These are phyloP conservation scores for Neotoxoptera formosana DNA, from an alignment of 1,140 invertebrate species.

Conservation along the genomic window DNA sequence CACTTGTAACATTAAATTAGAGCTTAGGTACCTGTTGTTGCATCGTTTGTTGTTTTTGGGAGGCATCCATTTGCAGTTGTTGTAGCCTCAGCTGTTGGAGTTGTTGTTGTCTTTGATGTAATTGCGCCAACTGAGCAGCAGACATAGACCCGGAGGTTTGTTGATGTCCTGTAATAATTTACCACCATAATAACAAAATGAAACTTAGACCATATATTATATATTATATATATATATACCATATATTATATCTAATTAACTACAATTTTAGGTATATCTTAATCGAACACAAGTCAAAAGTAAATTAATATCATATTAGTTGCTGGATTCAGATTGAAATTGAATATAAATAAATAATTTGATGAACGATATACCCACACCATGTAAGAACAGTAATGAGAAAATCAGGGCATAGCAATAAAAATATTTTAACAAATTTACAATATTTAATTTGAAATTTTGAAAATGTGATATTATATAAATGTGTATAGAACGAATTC, in stretches of 20 bases:
- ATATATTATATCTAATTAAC: too few relatives aligned
- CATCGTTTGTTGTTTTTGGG: conserved; percentile 58
- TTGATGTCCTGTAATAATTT: conserved; percentile 46
- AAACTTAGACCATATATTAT: background rate
- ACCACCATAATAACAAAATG: background rate
- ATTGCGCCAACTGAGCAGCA: conserved; percentile 60
- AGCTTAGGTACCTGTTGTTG: conserved; percentile 49
- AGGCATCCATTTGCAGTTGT: conserved; percentile 59
- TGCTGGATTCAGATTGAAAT: too few relatives aligned
- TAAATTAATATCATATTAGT: background rate
- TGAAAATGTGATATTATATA: background rate
- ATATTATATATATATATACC: too few relatives aligned
- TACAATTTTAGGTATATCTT: too few relatives aligned
- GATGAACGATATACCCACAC: background rate
- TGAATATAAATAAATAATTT: background rate
- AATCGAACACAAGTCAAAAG: background rate
- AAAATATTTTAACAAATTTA: background rate
- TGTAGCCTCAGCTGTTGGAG: conserved; percentile 59
- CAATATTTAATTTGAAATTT: background rate
- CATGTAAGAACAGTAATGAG: background rate
- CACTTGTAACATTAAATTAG: background rate
- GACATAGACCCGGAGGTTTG: conserved; percentile 60
- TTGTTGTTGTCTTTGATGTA: conserved; percentile 62
- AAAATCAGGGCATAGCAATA: background rate
- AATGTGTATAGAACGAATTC: background rate